Evolutionary conservation across 2,888 invertebrate genomes (phyloP), one percentile per base, ranked within the genome.

Genomic region (Protonemura montana): DNA sequence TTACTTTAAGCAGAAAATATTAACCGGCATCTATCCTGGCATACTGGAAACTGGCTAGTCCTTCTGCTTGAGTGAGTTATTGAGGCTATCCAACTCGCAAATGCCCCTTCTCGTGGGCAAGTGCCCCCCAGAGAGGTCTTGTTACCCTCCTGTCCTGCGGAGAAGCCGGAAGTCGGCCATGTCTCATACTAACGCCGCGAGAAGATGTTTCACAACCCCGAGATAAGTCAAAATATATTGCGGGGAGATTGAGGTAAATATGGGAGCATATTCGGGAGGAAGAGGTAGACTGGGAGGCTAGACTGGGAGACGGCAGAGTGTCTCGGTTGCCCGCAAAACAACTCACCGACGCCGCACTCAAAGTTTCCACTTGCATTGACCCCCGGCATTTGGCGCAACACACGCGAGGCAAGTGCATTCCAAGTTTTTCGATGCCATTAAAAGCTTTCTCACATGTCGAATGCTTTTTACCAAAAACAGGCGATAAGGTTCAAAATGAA

Each of bases 221-320:
- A 78, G 78, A 78, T 78, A 78, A 78, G 78, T 78, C 27, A 26
- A 25, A 78, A 78, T 78, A 78, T 78, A 78, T 28, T 26, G 78
- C 78, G 28, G 28, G 26, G 78, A 78, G 2, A 10, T 28, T 78
- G 78, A 78, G 28, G 28, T 78, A 26, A 78, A 78, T 78, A 27
- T 26, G 78, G 21, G 21, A 59, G 59, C 59, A 41, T 59, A 13
- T 59, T 59, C 59, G 59, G 59, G 26, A 78, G 26, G 27, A 78
- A 21, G 78, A 78, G 26, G 27, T 28, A 78, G 78, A 78, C 78
- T 13, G 25, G 26, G 0, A 78, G 78, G 16, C 78, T 78, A 78
- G 78, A 78, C 78, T 78, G 28, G 78, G 28, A 26, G 78, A 0
- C 78, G 26, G 7, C 78, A 21, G 21, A 59, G 21, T 59, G 59